These are phyloP conservation scores for Selene dorsalis DNA, from an alignment of 2,797 vertebrate genomes.

Conservation along the genomic window DNA sequence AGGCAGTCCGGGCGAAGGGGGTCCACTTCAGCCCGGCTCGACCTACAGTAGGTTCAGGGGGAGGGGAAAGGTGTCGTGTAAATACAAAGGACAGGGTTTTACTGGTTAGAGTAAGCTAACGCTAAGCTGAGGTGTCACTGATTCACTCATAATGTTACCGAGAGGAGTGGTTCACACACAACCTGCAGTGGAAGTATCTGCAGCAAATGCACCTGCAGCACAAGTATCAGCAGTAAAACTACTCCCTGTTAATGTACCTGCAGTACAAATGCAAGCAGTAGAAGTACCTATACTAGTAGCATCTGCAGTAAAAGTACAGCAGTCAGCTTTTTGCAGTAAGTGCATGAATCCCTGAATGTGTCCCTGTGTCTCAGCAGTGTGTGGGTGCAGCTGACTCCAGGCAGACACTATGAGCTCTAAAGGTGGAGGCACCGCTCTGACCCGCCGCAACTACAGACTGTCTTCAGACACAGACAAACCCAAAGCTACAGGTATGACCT, in stretches of 20 bases:
- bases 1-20: too few species aligned
- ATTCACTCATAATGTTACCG: background rate
- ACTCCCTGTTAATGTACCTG: background rate
- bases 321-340: background rate
- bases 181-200: background rate
- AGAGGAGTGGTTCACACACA: background rate
- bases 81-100: background rate
- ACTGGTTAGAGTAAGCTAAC: background rate
- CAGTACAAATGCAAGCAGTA: background rate
- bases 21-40: background rate
- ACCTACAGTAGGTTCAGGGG: background rate
- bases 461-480: constrained; percentile 91
- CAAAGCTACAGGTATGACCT: constrained; percentile 86
- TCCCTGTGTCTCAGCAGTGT: constrained; percentile 23
- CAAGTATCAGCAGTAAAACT: background rate
- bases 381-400: constrained; percentile 49
- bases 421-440: constrained; percentile 87
- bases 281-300: background rate
- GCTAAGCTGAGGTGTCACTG: constrained; percentile 1
- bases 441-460: constrained; percentile 90
- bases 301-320: background rate
- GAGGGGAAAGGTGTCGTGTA: background rate
- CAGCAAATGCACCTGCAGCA: background rate
- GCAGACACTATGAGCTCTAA: constrained; percentile 90
- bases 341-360: background rate